Evolutionary conservation across 2,888 invertebrate species (phyloP), one percentile per base, ranked within the genome.

Genomic region (Temnothorax rugatulus): DNA sequence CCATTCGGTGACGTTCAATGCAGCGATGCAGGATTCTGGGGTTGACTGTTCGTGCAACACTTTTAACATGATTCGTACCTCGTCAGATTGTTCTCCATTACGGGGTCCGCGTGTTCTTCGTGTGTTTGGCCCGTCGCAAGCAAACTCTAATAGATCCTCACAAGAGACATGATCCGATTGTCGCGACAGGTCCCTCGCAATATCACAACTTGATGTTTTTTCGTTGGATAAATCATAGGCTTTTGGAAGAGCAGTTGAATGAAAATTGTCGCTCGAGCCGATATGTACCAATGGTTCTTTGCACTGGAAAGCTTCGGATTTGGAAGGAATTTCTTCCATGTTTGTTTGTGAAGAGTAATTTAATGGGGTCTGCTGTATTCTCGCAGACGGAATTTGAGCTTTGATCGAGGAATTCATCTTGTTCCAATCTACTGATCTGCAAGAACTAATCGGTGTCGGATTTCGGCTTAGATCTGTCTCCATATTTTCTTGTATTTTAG

Each of bases 31-130:
- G 86, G 97, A 97, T 88, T 97, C 97, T 0, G 97, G 96, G 0
- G 96, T 94, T 0, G 95, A 94, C 68, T 94, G 94, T 50, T 94
- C 94, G 82, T 94, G 94, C 66, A 99, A 96, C 29, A 99, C 98
- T 95, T 98, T 99, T 91, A 96, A 96, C 98, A 99, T 98, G 59
- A 98, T 97, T 90, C 98, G 96, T 59, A 98, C 98, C 96, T 99
- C 98, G 93, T 99, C 99, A 0, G 98, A 98, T 94, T 98, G 94
- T 63, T 94, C 94, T 0, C 95, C 98, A 18, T 97, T 96, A 18
- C 98, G 98, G 7, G 97, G 96, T 69, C 98, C 97, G 63, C 97
- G 96, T 0, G 98, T 98, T 90, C 97, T 92, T 38, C 95, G 93
- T 2, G 95, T 94, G 87, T 95, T 97, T 0, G 98, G 98, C 87